phyloP scores from a whole-genome alignment of 2,888 invertebrate species.

The Morinoia aosen region DNA sequence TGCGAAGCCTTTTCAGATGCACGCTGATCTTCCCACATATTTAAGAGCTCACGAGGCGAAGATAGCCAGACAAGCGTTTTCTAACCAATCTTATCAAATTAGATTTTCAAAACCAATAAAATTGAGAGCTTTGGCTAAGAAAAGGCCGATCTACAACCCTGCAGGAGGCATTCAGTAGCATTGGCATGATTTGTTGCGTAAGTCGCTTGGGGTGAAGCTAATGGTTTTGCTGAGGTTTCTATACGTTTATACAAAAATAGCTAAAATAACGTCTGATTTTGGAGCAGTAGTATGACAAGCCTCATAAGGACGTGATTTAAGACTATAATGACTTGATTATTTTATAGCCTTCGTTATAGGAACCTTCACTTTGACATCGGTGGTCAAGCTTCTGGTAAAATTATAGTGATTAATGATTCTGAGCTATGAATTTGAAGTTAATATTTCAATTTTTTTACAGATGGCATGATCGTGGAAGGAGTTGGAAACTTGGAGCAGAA shows the following conservation, averaged over 20 bases:
- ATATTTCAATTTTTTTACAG: background rate
- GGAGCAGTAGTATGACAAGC: background rate
- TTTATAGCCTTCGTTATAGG: background rate
- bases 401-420: background rate
- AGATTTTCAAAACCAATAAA: too few species aligned
- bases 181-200: background rate
- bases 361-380: background rate
- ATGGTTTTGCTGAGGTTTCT: background rate
- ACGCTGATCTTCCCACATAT: background rate
- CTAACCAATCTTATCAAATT: too few species aligned
- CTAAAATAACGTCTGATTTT: background rate
- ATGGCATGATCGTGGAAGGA: slow-evolving; percentile 51
- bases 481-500: background rate
- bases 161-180: too few species aligned
- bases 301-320: background rate
- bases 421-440: background rate
- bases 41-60: background rate
- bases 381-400: background rate
- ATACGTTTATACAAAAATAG: background rate
- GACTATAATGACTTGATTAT: background rate
- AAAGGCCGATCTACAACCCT: background rate
- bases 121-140: too few species aligned
- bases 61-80: too few species aligned
- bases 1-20: background rate
- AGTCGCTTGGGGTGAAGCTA: background rate